Conservation (phyloP, 2,888 invertebrate species). For the Drosophila colorata region DNA sequence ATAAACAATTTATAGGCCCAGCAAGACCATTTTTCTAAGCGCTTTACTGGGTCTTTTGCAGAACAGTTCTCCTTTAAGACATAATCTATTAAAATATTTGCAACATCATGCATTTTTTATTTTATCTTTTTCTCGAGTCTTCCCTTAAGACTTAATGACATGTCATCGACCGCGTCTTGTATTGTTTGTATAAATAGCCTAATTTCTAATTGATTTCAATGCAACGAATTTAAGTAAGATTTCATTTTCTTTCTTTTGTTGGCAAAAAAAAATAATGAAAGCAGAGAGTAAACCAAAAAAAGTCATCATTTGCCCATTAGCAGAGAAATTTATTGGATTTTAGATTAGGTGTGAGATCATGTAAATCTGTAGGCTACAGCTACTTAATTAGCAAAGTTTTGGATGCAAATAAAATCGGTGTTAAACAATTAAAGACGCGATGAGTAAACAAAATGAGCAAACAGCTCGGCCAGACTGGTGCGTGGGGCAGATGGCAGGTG, state of each 20-base stretch:
- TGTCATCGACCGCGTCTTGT: not conserved
- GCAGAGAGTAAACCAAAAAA: not conserved
- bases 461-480: constrained; percentile 14
- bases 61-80: no score
- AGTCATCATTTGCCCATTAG: constrained; percentile 16
- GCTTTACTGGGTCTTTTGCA: no score
- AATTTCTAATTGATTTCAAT: not conserved
- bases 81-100: no score
- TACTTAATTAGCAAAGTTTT: constrained; percentile 70
- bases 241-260: not conserved
- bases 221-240: constrained; percentile 7
- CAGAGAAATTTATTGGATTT: not conserved
- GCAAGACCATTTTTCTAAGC: no score
- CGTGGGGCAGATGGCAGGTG: not conserved
- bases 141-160: not conserved
- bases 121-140: no score
- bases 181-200: constrained; percentile 1
- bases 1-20: no score
- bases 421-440: constrained; percentile 58
- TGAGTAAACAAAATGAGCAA: constrained; percentile 35
- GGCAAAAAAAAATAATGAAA: not conserved
- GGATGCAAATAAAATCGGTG: constrained; percentile 51
- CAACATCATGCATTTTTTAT: no score
- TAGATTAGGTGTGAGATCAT: constrained; percentile 7
- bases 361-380: constrained; percentile 46